Base-by-base conservation (phyloP, 2,797 vertebrate species). In the Hydrolagus colliei region DNA sequence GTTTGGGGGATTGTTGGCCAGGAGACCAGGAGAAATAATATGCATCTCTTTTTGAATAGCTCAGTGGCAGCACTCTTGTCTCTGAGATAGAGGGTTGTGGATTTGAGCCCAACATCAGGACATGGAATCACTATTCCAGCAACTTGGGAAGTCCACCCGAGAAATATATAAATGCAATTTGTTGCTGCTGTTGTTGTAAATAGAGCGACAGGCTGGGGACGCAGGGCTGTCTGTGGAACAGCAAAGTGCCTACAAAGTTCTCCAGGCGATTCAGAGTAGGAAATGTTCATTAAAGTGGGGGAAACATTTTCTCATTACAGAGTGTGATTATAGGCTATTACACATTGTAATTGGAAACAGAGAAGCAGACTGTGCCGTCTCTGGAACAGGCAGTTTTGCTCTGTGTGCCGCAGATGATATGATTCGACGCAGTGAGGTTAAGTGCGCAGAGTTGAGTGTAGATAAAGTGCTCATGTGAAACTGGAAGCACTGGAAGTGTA, bases 271-370 rank as follows among this genome's bases (percentile, higher is more conserved):
- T 8, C 65, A 52, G 6, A 52, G 41, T 52, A 52, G 62, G 78
- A 80, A 80, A 80, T 80, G 22, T 80, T 80, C 62, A 65, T 67
- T 80, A 32, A 80, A 27, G 67, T 67, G 67, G 41, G 41, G 78
- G 13, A 27, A 63, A 62, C 61, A 67, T 80, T 63, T 65, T 65
- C 78, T 80, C n/a, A 80, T 80, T 80, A 80, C 63, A 80, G 22
- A 9, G 13, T 16, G 62, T 22, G 67, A 65, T 80, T 80, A 80
- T 27, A 80, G 63, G 12, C 67, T 80, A 80, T 67, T 80, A 80
- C 78, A 67, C 27, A 9, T 14, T 79, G 41, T 63, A 79, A 80
- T 80, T 80, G 67, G 78, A 80, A 80, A 32, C 65, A 27, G 27
- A 27, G 27, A 27, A 6, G 22, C 41, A 35, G 78, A 16, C 22